Evolutionary conservation across 1,140 invertebrate genomes (phyloP).

Genomic region (Heliothis subflexa): DNA sequence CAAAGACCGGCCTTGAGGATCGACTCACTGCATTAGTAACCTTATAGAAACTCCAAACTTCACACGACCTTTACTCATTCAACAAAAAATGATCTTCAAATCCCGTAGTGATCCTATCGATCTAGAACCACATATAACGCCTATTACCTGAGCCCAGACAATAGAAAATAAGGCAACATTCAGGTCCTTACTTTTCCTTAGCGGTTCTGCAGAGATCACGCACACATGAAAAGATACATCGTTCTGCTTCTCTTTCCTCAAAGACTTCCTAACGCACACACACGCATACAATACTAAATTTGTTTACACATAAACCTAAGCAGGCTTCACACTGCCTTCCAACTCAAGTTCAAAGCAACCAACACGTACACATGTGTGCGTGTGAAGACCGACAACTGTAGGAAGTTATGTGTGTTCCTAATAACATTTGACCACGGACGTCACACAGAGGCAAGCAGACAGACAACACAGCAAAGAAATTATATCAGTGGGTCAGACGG

Average conservation of each 20-base stretch:
- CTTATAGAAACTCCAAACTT: constrained; percentile 31
- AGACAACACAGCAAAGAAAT: constrained; percentile 49
- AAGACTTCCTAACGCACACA: background rate
- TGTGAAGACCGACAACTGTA: background rate
- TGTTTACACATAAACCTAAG: background rate
- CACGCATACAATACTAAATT: background rate
- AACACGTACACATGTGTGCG: background rate
- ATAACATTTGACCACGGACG: constrained; percentile 11
- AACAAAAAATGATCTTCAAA: constrained; percentile 34
- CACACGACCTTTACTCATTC: constrained; percentile 19
- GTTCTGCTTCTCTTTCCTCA: background rate
- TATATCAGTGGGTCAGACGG: constrained; percentile 63
- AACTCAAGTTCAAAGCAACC: background rate
- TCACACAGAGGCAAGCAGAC: constrained; percentile 38
- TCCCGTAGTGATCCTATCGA: constrained; percentile 16
- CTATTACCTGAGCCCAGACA: constrained; percentile 41
- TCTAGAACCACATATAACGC: constrained; percentile 20
- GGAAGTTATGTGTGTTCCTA: background rate
- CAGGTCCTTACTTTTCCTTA: constrained; percentile 29
- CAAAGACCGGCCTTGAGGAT: constrained; percentile 18
- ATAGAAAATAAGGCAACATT: constrained; percentile 29
- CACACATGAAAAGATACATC: background rate
- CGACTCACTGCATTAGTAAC: constrained; percentile 1
- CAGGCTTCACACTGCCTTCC: background rate
- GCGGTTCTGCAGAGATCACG: constrained; percentile 9